Evolutionary conservation across 2,113 vertebrate genomes (phyloP), one percentile per base, ranked within the genome.

Genomic region (Phylloscopus trochiloides): DNA sequence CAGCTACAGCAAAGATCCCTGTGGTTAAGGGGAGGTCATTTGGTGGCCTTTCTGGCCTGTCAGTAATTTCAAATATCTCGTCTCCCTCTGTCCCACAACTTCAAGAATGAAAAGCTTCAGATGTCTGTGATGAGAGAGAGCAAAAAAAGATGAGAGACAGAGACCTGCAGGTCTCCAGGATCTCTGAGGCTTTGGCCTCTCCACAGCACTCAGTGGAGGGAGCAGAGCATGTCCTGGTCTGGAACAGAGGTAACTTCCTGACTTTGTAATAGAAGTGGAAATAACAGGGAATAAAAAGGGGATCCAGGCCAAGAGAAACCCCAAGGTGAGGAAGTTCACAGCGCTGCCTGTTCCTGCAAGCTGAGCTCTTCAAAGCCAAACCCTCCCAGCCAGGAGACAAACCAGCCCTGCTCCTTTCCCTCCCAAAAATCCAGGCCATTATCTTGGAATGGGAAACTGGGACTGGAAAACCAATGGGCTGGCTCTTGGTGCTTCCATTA

Each of bases 251-350:
- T 43, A 57, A 3, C 36, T 67, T 17, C 62, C 54, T 15, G 28
- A 22, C 19, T 42, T 0, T 31, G 67, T 20, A 62, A 38, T 11
- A 62, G 32, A 24, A 24, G 26, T 31, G 36, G 52, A 67, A 89
- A 77, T 67, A 67, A 62, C 1, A 28, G 61, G 31, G 50, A 38
- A 68, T 15, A 25, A 73, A 82, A 57, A 70, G 42, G 50, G 34
- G 25, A 66, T 26, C n/a, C 50, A 62, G 43, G 73, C 87, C 73
- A 68, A 79, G 71, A 93, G 66, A 96, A 96, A 86, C 62, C 73
- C 72, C 21, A 7, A 47, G 47, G 28, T 50, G 87, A 75, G 87
- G 62, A 94, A 75, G 72, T 70, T 91, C 48, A 25, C 42, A 13
- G 50, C 3, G 9, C 50, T 92, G 85, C 70, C 78, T 80, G 40